These are phyloP conservation scores for Physocephala rufipes DNA, from an alignment of 2,888 invertebrate genomes.

Conservation along the genomic window DNA sequence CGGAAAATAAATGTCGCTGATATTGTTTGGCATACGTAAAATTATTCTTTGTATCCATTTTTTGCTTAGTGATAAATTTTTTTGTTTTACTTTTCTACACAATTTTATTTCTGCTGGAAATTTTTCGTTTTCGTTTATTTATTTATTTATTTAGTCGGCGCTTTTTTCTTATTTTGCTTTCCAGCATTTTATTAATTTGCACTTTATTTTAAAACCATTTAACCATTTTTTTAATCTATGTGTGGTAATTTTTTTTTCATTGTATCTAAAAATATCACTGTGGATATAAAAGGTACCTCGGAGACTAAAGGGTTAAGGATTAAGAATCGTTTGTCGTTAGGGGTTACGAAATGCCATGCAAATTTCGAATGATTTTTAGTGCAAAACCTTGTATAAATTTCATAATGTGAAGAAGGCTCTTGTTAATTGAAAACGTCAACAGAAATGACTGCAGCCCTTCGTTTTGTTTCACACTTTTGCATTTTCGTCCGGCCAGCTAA, in stretches of 20 bases:
- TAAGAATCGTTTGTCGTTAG: background rate
- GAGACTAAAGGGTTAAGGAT: background rate
- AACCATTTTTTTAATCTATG: background rate
- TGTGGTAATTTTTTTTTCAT: background rate
- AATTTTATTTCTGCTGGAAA: background rate
- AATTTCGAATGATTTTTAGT: slow-evolving; percentile 3
- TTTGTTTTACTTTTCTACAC: background rate
- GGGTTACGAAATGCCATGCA: background rate
- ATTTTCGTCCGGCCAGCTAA: too few relatives aligned
- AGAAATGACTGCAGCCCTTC: slow-evolving; percentile 16
- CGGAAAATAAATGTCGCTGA: slow-evolving; percentile 17
- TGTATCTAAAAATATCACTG: background rate
- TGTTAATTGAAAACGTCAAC: slow-evolving; percentile 29
- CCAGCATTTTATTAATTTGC: slow-evolving; percentile 25
- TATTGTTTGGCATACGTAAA: slow-evolving; percentile 9
- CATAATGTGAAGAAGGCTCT: slow-evolving; percentile 7
- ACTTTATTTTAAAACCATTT: background rate
- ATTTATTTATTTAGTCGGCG: too few relatives aligned
- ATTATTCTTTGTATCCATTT: background rate
- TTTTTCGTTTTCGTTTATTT: too few relatives aligned
- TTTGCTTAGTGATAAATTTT: background rate
- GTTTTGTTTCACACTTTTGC: slow-evolving; percentile 13
- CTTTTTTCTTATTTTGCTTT: background rate
- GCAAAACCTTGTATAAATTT: slow-evolving; percentile 21
- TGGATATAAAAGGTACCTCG: slow-evolving; percentile 5